These are phyloP conservation scores for Apocrypta bakeri DNA, from an alignment of 1,140 invertebrate species.

Conservation along the genomic window DNA sequence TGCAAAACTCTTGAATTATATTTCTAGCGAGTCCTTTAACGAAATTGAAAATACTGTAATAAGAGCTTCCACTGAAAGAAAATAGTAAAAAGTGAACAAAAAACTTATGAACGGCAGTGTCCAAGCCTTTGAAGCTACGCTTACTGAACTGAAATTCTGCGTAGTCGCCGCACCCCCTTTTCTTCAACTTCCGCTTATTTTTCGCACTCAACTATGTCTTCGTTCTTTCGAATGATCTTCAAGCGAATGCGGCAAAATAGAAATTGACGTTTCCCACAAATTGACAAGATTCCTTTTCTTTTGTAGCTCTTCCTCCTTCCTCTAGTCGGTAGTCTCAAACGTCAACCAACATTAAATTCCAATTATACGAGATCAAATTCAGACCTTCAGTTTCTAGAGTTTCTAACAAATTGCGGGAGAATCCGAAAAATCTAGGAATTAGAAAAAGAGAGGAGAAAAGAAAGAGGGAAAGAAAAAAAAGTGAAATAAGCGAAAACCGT, in stretches of 20 bases:
- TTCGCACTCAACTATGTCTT: not conserved
- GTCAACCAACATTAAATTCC: not conserved
- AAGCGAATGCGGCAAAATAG: not conserved
- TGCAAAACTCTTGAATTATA: no score
- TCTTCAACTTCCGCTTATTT: constrained; percentile 36
- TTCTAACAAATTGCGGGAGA: no score
- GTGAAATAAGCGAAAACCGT: not conserved
- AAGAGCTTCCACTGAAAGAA: constrained; percentile 9
- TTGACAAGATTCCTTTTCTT: not conserved
- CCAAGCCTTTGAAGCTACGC: not conserved
- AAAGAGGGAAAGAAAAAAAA: no score
- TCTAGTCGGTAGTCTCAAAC: not conserved
- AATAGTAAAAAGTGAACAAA: not conserved
- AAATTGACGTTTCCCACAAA: not conserved
- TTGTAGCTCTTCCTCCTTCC: not conserved
- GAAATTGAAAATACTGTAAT: not conserved
- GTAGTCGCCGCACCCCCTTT: constrained; percentile 32
- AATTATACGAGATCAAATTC: no score
- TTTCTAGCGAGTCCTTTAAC: no score
- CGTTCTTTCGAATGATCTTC: not conserved
- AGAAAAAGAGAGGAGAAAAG: no score
- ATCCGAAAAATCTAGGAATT: no score
- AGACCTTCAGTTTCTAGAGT: no score
- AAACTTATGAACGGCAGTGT: not conserved
- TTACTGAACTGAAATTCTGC: constrained; percentile 5